Evolutionary conservation across 2,113 vertebrate genomes (phyloP), one percentile per base, ranked within the genome.

Genomic region (Nycticorax nycticorax): DNA sequence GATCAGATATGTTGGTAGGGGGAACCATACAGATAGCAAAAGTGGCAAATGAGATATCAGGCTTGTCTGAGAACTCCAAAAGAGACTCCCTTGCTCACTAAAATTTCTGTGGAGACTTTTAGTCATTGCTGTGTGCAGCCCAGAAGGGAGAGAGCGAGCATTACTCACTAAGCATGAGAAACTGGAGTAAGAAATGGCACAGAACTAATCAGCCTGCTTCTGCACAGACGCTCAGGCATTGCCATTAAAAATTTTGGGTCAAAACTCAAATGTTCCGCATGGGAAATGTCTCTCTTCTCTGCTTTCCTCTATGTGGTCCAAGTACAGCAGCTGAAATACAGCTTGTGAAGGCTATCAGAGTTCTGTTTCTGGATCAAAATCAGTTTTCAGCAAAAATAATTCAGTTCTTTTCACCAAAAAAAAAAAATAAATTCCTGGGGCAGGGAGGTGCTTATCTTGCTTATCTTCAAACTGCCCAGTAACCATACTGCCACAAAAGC

Each of bases 231-330:
- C 75, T 95, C 73, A 81, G 75, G 37, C 8, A 21, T 88, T n/a
- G 81, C 60, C 30, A 71, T 75, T 52, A 80, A 84, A 76, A 90
- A 41, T 14, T 67, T 52, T 92, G 84, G 41, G 39, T 94, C 45
- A 84, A 85, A 94, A 66, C 41, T 89, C 71, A 85, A 50, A 66
- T 55, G 50, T 94, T 93, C 67, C 88, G 12, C 9, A 28, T 71
- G 79, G 85, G 85, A 95, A 90, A 73, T 66, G 7, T 63, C 14
- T 59, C n/a, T 76, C 28, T 92, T 86, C 41, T 90, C 59, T 92
- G 52, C 21, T 91, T 86, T 92, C 91, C 67, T 74, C 16, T 43
- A 6, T 68, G 39, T 84, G 23, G 47, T 90, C 82, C 72, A 88
- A 96, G 41, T 50, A 67, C 16, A 83, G 71, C 63, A 80, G 37